A percentile compares a stretch with the other conserved stretches of the same genome.
Evolutionary conservation across 2,797 vertebrate species (phyloP).

Genomic region (Chrosomus eos): DNA sequence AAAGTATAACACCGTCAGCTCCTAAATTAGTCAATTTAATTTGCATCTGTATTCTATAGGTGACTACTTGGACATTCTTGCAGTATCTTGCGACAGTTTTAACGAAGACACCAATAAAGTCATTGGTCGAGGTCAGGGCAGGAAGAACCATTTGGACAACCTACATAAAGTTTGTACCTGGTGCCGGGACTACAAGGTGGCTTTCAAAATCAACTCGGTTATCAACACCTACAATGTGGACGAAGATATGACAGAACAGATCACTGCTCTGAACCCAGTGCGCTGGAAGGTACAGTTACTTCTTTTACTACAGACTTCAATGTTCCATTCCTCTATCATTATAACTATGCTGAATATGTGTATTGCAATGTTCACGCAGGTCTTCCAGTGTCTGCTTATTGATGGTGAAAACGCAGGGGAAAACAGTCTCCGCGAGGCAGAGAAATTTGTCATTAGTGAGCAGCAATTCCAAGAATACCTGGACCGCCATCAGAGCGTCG

Average conservation of each 20-base stretch:
- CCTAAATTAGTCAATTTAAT: not conserved
- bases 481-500: constrained; percentile 80
- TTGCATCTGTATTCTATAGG: constrained; percentile 72
- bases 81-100: constrained; percentile 95
- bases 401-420: constrained; percentile 91
- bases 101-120: constrained; percentile 86
- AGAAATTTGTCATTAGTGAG: constrained; percentile 84
- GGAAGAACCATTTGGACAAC: constrained; percentile 87
- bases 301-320: not conserved
- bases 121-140: constrained; percentile 90
- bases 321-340: not conserved
- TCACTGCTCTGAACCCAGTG: constrained; percentile 83
- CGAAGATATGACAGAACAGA: constrained; percentile 87
- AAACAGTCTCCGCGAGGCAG: constrained; percentile 86
- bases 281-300: constrained; percentile 88
- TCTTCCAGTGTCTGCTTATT: constrained; percentile 93
- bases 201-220: constrained; percentile 96
- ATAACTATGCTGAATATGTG: not conserved
- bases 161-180: constrained; percentile 84
- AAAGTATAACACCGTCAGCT: not conserved
- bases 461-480: constrained; percentile 87
- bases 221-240: constrained; percentile 91
- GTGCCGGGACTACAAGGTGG: constrained; percentile 88
- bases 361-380: constrained; percentile 71
- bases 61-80: constrained; percentile 89